A percentile compares a stretch with the other conserved stretches of the same genome.
phyloP scores from a whole-genome alignment of 1,140 invertebrate genomes.

The Halesus radiatus region DNA sequence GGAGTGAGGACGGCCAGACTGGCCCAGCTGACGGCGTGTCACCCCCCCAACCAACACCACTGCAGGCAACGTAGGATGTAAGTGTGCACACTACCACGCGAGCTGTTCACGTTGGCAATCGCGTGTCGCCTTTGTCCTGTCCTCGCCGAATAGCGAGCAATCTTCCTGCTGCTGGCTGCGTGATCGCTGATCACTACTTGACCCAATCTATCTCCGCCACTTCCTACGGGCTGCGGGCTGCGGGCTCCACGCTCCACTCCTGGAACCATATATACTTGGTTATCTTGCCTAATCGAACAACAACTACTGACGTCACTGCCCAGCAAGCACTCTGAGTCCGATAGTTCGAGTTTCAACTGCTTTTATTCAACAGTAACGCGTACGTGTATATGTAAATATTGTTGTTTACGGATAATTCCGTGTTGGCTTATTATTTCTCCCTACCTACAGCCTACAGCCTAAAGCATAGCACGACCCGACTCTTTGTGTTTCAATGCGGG shows the following conservation, averaged over 20 bases:
- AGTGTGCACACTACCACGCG: background rate
- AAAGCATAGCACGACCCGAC: no score
- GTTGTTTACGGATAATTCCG: background rate
- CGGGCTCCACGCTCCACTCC: no score
- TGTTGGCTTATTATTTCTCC: background rate
- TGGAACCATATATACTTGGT: background rate
- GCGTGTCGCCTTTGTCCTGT: constrained; percentile 1
- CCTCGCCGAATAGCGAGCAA: background rate
- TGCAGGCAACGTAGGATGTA: constrained; percentile 12
- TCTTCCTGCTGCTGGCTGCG: no score
- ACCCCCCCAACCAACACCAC: constrained; percentile 26
- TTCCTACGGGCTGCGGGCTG: no score
- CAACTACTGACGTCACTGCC: constrained; percentile 15
- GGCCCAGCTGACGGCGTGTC: constrained; percentile 40
- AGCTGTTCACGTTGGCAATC: background rate
- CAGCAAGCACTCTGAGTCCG: background rate
- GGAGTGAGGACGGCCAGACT: background rate
- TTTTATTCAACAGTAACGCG: constrained; percentile 15
- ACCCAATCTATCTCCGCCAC: no score
- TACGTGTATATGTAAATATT: constrained; percentile 18
- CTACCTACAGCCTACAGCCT: constrained; percentile 4
- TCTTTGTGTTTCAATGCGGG: no score
- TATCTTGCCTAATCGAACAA: constrained; percentile 12
- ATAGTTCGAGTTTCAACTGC: background rate
- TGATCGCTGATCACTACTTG: no score